phyloP scores from a whole-genome alignment of 2,113 vertebrate species.

The Tragelaphus strepsiceros region DNA sequence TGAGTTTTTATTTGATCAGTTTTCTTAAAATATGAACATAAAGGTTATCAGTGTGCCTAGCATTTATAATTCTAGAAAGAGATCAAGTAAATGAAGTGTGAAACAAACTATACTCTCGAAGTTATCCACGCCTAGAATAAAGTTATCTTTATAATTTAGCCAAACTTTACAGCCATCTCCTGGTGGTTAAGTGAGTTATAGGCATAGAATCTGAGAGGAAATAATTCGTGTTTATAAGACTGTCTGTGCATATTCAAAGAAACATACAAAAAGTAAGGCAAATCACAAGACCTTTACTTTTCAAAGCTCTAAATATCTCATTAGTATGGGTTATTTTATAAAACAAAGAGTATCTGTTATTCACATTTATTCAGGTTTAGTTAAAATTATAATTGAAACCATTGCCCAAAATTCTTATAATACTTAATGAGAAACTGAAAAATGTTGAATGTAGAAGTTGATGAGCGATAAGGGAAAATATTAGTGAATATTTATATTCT shows the following conservation, averaged over 20 bases:
- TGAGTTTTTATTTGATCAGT: background rate
- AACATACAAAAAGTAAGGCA: background rate
- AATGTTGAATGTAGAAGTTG: background rate
- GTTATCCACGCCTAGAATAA: background rate
- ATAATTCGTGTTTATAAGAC: background rate
- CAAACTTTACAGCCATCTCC: background rate
- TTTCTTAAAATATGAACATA: background rate
- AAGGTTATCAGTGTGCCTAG: background rate
- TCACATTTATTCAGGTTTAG: background rate
- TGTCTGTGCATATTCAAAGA: background rate
- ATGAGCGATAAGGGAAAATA: background rate
- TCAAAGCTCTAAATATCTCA: background rate
- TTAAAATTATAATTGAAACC: background rate
- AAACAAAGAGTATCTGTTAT: background rate
- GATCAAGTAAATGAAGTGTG: background rate
- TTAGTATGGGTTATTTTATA: background rate
- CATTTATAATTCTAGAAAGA: background rate
- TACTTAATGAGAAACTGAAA: background rate
- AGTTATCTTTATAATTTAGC: background rate
- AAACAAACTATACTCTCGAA: background rate
- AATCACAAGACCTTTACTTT: background rate
- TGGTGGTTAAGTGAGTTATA: background rate
- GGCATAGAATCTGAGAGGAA: background rate
- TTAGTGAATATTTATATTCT: background rate
- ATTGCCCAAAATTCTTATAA: background rate